Conservation (phyloP, 2,797 vertebrate species). For the Smutsia gigantea region DNA sequence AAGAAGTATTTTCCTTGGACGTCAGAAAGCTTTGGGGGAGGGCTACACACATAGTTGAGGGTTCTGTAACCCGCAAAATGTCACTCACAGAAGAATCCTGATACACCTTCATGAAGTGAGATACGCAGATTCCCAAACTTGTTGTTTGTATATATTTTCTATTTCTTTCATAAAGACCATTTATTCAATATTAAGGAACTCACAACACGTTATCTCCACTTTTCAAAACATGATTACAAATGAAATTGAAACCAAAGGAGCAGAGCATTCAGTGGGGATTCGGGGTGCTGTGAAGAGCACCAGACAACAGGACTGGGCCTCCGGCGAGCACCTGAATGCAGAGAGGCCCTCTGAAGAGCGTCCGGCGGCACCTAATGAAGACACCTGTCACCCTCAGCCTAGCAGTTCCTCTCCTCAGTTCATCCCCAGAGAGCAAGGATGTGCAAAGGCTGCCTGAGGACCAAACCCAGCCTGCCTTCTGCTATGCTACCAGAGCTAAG, state of each 20-base stretch:
- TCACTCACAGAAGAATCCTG: not conserved
- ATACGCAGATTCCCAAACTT: not conserved
- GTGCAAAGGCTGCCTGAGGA: not conserved
- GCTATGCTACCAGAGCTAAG: not conserved
- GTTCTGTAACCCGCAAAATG: too few species aligned
- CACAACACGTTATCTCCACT: accelerated
- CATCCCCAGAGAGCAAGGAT: not conserved
- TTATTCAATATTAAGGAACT: not conserved
- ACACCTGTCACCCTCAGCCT: not conserved
- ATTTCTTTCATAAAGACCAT: not conserved
- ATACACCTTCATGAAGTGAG: not conserved
- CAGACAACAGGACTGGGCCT: not conserved
- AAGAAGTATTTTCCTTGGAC: not conserved
- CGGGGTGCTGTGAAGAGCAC: accelerated
- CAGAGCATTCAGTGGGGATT: accelerated
- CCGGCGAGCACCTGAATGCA: not conserved
- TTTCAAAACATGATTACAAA: not conserved
- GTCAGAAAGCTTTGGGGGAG: not conserved
- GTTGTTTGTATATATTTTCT: not conserved
- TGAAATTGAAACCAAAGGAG: too few species aligned
- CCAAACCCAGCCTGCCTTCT: not conserved
- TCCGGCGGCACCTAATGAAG: not conserved
- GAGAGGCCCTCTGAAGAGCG: not conserved
- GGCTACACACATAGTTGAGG: not conserved
- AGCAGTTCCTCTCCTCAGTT: not conserved